Conservation (phyloP, 2,888 invertebrate species). For the Coelinius sp. region DNA sequence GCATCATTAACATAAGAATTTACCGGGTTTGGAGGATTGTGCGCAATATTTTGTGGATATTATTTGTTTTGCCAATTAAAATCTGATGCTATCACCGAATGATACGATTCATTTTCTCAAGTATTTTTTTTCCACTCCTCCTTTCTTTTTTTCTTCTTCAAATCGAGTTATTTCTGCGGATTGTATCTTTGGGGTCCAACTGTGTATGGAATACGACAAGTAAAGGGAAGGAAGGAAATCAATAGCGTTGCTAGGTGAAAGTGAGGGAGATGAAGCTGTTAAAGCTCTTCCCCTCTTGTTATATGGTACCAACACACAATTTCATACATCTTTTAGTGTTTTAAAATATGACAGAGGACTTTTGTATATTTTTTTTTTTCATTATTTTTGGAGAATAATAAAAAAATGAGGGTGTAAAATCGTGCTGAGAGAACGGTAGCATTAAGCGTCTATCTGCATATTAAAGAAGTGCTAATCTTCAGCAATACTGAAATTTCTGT, state of each 20-base stretch:
- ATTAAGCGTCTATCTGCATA: too few relatives aligned
- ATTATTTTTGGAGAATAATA: too few relatives aligned
- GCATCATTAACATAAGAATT: background rate
- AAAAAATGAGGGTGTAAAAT: too few relatives aligned
- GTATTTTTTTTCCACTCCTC: background rate
- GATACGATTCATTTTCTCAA: background rate
- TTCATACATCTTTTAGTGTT: background rate
- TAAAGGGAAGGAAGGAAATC: conserved; percentile 68
- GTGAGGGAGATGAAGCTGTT: conserved; percentile 50
- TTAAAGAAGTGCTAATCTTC: too few relatives aligned
- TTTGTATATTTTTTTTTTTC: background rate
- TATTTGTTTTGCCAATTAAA: background rate
- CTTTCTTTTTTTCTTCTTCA: background rate
- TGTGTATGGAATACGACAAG: conserved; percentile 21
- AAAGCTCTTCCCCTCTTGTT: conserved; percentile 43
- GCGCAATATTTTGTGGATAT: background rate
- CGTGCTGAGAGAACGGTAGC: too few relatives aligned
- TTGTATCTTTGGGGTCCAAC: conserved; percentile 22
- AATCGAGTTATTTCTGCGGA: conserved; percentile 18
- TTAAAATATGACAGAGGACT: conserved; percentile 13
- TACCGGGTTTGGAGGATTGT: background rate
- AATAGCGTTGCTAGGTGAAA: conserved; percentile 70
- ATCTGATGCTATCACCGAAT: background rate
- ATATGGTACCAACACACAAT: conserved; percentile 14
- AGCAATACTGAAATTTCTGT: too few relatives aligned